Conservation (phyloP, 2,113 vertebrate genomes). For the Fulica atra region DNA sequence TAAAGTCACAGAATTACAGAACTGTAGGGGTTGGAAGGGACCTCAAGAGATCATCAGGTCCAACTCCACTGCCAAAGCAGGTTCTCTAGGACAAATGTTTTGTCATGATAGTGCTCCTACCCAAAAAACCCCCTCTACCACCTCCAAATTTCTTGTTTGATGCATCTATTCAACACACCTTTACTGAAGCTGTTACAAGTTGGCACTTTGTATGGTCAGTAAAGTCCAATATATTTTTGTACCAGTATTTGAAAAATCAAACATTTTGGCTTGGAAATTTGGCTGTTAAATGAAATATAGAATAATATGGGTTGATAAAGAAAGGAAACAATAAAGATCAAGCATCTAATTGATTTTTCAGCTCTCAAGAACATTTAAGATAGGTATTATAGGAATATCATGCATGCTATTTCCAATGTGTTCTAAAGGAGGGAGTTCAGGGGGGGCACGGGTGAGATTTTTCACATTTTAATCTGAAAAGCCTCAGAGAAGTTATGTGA, state of each 20-base stretch:
- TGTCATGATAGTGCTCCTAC: background rate
- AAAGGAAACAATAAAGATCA: background rate
- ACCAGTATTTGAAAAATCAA: background rate
- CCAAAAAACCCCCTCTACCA: background rate
- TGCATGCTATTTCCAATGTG: background rate
- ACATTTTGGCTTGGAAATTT: background rate
- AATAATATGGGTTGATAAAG: background rate
- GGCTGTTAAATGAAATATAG: background rate
- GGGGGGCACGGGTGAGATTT: background rate
- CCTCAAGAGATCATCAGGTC: no score
- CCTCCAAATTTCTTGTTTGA: background rate
- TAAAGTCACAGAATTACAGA: background rate
- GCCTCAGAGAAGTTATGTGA: background rate
- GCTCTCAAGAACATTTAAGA: background rate
- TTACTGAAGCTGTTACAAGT: background rate
- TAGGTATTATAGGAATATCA: background rate
- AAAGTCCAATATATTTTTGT: background rate
- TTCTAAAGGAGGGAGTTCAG: background rate
- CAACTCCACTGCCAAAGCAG: no score
- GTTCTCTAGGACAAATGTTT: background rate
- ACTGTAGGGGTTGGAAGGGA: no score
- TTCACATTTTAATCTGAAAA: background rate
- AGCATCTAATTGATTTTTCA: background rate
- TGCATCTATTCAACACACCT: background rate
- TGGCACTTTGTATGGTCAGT: background rate